Percentiles rank a stretch among this genome's conserved stretches.
phyloP scores from a whole-genome alignment of 2,113 vertebrate genomes.

The Crotalus helleri region DNA sequence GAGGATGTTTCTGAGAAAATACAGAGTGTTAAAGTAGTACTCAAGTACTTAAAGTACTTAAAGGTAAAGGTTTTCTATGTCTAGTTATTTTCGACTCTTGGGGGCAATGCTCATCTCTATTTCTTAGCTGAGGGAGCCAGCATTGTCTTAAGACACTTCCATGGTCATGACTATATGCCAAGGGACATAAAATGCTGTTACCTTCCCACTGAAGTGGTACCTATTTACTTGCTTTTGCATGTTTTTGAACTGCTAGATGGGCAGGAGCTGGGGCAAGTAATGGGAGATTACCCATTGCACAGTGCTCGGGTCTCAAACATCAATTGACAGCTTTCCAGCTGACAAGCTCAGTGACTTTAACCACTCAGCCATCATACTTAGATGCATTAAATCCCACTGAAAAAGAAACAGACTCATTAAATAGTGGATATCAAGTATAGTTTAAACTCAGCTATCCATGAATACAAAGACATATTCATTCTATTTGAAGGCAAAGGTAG shows the following conservation, averaged over 20 bases:
- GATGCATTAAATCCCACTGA: neutral
- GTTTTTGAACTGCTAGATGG: neutral
- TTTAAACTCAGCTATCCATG: neutral
- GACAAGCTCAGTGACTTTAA: neutral
- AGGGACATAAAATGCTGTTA: neutral
- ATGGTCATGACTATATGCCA: neutral
- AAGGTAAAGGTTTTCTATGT: neutral
- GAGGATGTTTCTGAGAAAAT: neutral
- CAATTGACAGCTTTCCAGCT: neutral
- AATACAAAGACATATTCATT: neutral
- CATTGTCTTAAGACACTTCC: neutral
- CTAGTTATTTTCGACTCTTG: neutral
- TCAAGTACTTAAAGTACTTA: neutral
- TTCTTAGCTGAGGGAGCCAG: neutral
- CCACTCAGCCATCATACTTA: neutral
- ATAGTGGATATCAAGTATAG: neutral
- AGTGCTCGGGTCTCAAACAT: neutral
- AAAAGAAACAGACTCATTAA: neutral
- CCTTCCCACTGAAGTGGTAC: neutral
- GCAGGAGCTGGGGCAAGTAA: neutral
- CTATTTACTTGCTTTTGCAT: neutral
- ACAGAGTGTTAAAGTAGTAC: neutral
- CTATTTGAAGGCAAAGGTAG: neutral
- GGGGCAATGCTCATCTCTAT: neutral
- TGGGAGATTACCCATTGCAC: neutral